Percentiles rank a stretch among this genome's conserved stretches.
Conservation (phyloP, 64 coral and sea anemone genomes). For the Orbicella faveolata region DNA sequence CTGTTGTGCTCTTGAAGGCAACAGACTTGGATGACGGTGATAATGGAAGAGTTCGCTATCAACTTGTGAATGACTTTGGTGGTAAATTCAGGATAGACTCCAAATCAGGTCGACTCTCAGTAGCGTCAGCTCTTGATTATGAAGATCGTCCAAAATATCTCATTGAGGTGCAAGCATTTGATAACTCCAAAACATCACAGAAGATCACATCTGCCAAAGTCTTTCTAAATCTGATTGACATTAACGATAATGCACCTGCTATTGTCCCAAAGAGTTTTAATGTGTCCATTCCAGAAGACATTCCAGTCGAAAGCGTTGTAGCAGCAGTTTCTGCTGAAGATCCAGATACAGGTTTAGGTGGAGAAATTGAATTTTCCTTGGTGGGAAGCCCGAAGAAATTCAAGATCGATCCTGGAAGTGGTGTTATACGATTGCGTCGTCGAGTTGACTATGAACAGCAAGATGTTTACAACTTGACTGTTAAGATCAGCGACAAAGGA, state of each 20-base stretch:
- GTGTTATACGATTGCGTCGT: constrained; percentile 71
- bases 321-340: constrained; percentile 75
- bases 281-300: constrained; percentile 66
- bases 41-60: constrained; percentile 59
- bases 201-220: constrained; percentile 25
- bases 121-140: constrained; percentile 71
- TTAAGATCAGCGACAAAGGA: constrained; percentile 70
- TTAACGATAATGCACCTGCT: constrained; percentile 82
- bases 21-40: constrained; percentile 52
- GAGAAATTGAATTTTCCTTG: constrained; percentile 64
- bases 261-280: constrained; percentile 57
- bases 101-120: constrained; percentile 58
- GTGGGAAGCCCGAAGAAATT: constrained; percentile 55
- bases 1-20: constrained; percentile 63
- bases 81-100: constrained; percentile 76
- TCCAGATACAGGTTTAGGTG: constrained; percentile 63
- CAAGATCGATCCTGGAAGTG: constrained; percentile 83
- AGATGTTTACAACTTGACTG: constrained; percentile 66
- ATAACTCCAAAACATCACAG: constrained; percentile 52
- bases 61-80: constrained; percentile 74
- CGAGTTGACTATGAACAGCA: constrained; percentile 58
- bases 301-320: constrained; percentile 32
- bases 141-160: constrained; percentile 56
- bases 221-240: constrained; percentile 44
- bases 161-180: constrained; percentile 77